A percentile compares a stretch with the other conserved stretches of the same genome.
phyloP scores from a whole-genome alignment of 2,797 vertebrate species.

The Bovichtus diacanthus region DNA sequence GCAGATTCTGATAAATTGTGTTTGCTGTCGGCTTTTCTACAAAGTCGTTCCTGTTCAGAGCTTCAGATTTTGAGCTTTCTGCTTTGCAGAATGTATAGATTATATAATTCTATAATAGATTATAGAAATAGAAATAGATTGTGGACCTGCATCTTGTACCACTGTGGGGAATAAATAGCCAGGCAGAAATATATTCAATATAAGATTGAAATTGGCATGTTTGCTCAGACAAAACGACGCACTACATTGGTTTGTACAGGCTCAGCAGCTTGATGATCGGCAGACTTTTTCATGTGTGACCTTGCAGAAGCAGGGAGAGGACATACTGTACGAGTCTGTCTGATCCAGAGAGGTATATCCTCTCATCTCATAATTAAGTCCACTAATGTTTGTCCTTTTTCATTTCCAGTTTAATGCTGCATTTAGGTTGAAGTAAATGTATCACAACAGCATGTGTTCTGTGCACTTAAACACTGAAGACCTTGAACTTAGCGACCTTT shows the following conservation, averaged over 20 bases:
- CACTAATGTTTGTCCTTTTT: slow-evolving; percentile 2
- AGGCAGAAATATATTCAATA: not conserved
- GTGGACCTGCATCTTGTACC: not conserved
- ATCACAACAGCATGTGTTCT: no score
- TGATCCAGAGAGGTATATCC: not conserved
- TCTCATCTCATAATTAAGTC: slow-evolving; percentile 34
- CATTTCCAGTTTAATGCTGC: not conserved
- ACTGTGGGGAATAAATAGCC: not conserved
- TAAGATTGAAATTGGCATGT: not conserved
- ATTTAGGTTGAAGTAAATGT: not conserved
- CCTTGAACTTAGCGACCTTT: slow-evolving; percentile 40
- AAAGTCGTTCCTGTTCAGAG: no score
- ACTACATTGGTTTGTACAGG: accelerated
- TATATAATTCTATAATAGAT: no score
- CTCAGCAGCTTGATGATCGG: not conserved
- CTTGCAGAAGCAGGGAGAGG: slow-evolving; percentile 5
- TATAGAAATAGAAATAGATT: not conserved
- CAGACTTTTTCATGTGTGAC: not conserved
- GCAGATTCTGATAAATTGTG: not conserved
- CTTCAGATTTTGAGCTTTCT: no score
- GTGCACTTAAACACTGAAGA: not conserved
- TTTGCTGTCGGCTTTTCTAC: not conserved
- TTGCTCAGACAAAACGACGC: not conserved
- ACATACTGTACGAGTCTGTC: not conserved
- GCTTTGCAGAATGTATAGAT: no score